phyloP scores from a whole-genome alignment of 2,113 vertebrate genomes.

The mouse (Mus musculus) region GRCm39 chr12:56875001-56875500 shows the following conservation, averaged over 20 bases:
- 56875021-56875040: background rate
- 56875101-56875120: slow-evolving; percentile 42
- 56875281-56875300: slow-evolving; percentile 3
- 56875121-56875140: background rate
- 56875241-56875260: background rate
- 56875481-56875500: slow-evolving; percentile 5
- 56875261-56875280: background rate
- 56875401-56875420: slow-evolving; percentile 63
- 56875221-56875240: background rate
- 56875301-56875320: background rate
- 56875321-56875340: background rate
- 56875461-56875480: slow-evolving; percentile 35
- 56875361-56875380: background rate
- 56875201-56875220: too few species aligned
- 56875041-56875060: slow-evolving; percentile 28
- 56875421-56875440: slow-evolving; percentile 60
- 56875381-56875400: slow-evolving; percentile 40
- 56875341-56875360: background rate
- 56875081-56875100: background rate
- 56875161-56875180: slow-evolving; percentile 46
- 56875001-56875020: background rate
- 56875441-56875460: slow-evolving; percentile 45
- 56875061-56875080: background rate
- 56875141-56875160: background rate
- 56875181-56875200: background rate